Evolutionary conservation across 1,140 invertebrate species (phyloP), one percentile per base, ranked within the genome.

Genomic region (Drusus annulatus): DNA sequence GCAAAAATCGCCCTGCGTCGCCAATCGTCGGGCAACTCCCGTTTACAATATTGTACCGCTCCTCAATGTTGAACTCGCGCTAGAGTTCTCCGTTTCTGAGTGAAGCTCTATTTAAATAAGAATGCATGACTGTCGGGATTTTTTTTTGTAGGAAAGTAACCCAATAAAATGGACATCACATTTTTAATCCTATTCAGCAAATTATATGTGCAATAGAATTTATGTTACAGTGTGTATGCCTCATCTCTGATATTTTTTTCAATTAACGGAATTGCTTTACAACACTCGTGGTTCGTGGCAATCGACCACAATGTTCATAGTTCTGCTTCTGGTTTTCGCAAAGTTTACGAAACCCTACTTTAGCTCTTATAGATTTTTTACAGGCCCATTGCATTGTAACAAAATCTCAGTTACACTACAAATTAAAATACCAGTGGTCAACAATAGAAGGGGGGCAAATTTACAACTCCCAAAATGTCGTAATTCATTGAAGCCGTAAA

Each of bases 401-500:
- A 36, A 62, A 54, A 62, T 54, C 19, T 81, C 56, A 79, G 62
- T 76, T 77, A 79, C 77, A 79, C 77, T 52, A 76, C 54, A 25
- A 79, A 79, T 79, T 71, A 71, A 79, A 63, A 74, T 74, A 52
- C 31, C 31, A 58, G 31, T 60, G 78, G 69, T 65, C 69, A 54
- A 23, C 13, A 16, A 15, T 62, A 21, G 62, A 65, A 75, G 68
- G 81, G 25, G 77, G 81, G 73, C 58, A 28, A 45, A 71, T 51
- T 21, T 56, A 74, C 71, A 75, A 75, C 71, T 75, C 16, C 71
- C 54, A 58, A 71, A 65, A 78, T 78, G 76, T 19, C 76, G 79
- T 73, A 83, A 83, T 51, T 21, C 76, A 76, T 52, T 79, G 79
- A 83, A 36, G 76, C 79, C 71, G 79, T 68, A 28, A 36, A 76